A percentile compares a stretch with the other conserved stretches of the same genome.
phyloP scores from a whole-genome alignment of 2,888 invertebrate species.

The Pseudococcus longispinus region DNA sequence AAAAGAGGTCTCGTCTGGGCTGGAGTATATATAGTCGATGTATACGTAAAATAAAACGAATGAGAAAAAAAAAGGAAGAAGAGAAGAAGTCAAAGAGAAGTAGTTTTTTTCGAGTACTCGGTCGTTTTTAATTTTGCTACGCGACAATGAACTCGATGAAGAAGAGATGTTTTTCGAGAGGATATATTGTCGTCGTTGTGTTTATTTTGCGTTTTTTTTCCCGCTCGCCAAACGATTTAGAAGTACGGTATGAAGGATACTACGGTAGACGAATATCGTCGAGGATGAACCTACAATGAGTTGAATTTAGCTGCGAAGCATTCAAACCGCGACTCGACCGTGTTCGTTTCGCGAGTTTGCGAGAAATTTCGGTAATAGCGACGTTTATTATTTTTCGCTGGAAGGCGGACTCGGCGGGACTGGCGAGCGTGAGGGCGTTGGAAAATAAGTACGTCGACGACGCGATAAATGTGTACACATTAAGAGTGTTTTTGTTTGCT shows the following conservation, averaged over 20 bases:
- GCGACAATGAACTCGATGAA: background rate
- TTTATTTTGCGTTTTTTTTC: background rate
- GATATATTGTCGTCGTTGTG: background rate
- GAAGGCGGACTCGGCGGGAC: background rate
- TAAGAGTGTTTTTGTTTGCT: background rate
- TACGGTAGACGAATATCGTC: background rate
- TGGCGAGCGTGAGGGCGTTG: background rate
- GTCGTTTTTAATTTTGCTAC: conserved; percentile 10
- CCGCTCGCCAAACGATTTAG: background rate
- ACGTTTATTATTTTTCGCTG: conserved; percentile 5
- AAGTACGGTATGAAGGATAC: too few relatives aligned
- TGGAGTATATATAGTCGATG: background rate
- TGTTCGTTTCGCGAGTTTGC: background rate
- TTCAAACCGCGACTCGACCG: background rate
- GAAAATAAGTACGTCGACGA: background rate
- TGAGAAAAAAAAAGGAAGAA: background rate
- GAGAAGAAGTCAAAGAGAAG: conserved; percentile 7
- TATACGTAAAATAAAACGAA: background rate
- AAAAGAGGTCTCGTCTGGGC: background rate
- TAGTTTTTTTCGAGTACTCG: background rate
- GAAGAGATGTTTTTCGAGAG: background rate
- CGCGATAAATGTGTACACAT: background rate
- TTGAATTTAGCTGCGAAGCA: background rate
- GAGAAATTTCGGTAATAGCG: background rate
- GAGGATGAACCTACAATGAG: background rate